Percentiles rank a stretch among this genome's conserved stretches.
Conservation (phyloP, 2,888 invertebrate genomes). For the Xanthorhoe spadicearia region DNA sequence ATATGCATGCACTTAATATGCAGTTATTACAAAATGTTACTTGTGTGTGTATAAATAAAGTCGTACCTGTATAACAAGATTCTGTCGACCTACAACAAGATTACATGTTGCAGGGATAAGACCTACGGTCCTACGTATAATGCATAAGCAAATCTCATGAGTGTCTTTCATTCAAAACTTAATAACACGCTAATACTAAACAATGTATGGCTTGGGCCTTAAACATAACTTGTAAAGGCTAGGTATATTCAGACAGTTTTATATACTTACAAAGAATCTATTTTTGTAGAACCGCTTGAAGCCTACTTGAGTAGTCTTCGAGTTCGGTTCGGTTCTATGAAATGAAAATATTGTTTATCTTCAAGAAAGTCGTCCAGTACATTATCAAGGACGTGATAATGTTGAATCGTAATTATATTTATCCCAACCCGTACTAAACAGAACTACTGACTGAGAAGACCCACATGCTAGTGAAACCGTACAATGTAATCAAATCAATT, state of each 20-base stretch:
- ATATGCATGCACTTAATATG: background rate
- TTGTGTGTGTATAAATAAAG: background rate
- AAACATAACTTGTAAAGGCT: no score
- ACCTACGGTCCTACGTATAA: background rate
- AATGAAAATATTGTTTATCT: no score
- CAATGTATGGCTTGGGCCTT: no score
- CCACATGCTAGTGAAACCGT: slow-evolving; percentile 7
- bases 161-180: background rate
- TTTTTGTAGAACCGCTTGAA: no score
- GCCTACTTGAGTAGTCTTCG: no score
- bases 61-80: slow-evolving; percentile 11
- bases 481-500: slow-evolving; percentile 1
- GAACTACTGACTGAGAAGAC: background rate
- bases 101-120: background rate
- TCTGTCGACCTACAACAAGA: slow-evolving; percentile 4
- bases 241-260: no score
- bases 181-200: no score
- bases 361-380: no score
- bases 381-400: no score
- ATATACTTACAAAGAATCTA: no score
- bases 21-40: slow-evolving; percentile 10
- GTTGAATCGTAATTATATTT: no score
- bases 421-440: background rate
- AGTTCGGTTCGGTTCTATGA: no score
- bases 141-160: background rate